A percentile compares a stretch with the other conserved stretches of the same genome.
Evolutionary conservation across 1,140 invertebrate species (phyloP).

Genomic region (Scylla paramamosain): DNA sequence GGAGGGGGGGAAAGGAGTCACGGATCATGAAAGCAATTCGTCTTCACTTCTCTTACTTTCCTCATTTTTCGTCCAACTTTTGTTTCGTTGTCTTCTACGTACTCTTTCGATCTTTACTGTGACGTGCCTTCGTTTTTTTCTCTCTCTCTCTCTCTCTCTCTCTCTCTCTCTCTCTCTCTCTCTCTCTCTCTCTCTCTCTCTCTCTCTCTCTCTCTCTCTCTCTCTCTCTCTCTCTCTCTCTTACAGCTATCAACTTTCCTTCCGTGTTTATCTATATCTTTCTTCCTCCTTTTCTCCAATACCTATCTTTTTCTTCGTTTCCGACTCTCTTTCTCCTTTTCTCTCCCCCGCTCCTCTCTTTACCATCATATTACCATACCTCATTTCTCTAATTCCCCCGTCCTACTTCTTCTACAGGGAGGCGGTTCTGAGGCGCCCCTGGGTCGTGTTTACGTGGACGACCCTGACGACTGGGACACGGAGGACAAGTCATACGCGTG

Average conservation of each 20-base stretch:
- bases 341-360: too few relatives aligned
- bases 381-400: too few relatives aligned
- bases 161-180: too few relatives aligned
- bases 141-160: constrained; percentile 36
- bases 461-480: constrained; percentile 40
- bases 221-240: constrained; percentile 29
- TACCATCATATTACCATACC: too few relatives aligned
- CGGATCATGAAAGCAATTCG: too few relatives aligned
- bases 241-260: neutral
- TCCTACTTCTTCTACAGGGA: neutral
- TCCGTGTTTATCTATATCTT: neutral
- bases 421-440: constrained; percentile 46
- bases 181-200: too few relatives aligned
- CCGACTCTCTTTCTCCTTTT: too few relatives aligned
- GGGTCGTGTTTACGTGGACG: constrained; percentile 44
- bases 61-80: neutral
- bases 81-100: neutral
- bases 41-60: neutral
- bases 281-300: neutral
- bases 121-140: neutral
- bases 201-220: constrained; percentile 30
- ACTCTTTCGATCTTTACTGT: neutral
- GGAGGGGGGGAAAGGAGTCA: too few relatives aligned
- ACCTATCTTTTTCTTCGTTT: too few relatives aligned
- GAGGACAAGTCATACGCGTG: constrained; percentile 34